Base-by-base conservation (phyloP, 2,797 vertebrate species). In the Centropyge bicolor region DNA sequence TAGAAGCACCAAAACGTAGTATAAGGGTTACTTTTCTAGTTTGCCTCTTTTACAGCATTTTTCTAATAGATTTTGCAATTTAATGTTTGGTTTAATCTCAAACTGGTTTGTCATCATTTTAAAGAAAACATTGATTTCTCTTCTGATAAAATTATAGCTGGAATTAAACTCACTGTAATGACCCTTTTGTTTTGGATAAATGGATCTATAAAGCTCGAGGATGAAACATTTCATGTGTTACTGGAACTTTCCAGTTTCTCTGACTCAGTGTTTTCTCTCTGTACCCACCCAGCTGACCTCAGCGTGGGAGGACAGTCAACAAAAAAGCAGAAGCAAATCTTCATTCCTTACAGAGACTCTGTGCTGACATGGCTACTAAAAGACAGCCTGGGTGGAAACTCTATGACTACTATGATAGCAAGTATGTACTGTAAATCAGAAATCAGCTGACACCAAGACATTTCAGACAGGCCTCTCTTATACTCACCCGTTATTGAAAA, bases 311-410 rank as follows among this genome's bases (percentile, higher is more conserved):
- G 92, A 84, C 86, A 94, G 88, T 89, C 93, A 1, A 68, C 80
- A 38, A 92, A 81, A 89, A 98, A 96, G 95, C 97, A 97, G 95
- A 97, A 96, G 83, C 96, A 96, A 93, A 94, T 97, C 88, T 99
- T 99, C 90, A 96, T 99, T 94, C 97, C 98, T 92, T 99, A 99
- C 93, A 96, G 98, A 89, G 97, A 98, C 92, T 99, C 98, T 4
- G 97, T 98, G 89, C 95, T 99, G 91, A 99, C 98, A 6, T 99
- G 98, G 98, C 94, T 99, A 3, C 95, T 99, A 57, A 99, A 99
- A 94, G 98, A 99, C 92, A 99, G 97, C 90, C 96, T 99, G 80
- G 97, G 98, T 86, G 98, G 98, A 94, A 99, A 99, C 95, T 97
- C 97, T 51, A 96, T 97, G 94, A 99, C 98, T 24, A 97, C 98